Evolutionary conservation across 1,140 invertebrate genomes (phyloP), one percentile per base, ranked within the genome.

Genomic region (Pachyrhynchus sulphureomaculatus): DNA sequence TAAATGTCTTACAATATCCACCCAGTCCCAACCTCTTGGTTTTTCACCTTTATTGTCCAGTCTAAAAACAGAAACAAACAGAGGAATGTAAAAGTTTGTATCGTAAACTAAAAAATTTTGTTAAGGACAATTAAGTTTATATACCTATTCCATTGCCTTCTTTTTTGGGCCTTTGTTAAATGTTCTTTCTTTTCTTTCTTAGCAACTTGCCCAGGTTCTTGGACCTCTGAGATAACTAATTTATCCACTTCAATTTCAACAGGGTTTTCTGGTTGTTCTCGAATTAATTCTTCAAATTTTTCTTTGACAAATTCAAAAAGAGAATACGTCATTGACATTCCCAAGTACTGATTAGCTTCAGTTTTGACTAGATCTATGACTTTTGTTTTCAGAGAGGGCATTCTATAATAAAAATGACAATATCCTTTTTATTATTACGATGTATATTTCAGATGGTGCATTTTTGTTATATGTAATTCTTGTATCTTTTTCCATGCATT

Each of bases 1-100:
- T 32, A 98, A 82, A 80, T 98, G 95, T 79, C 94, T 95, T 21
- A 97, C 86, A 60, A 97, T 86, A 75, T 97, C 95, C 2, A 97
- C 88, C 95, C 95, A 98, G 78, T 97, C 86, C 84, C 88, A 94
- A 2, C 95, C 95, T 21, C 95, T 79, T 0, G 90, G 89, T 64
- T 84, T 86, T 68, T 96, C 92, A 1, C 93, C 93, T 61, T 88
- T 89, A 8, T 82, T 80, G 79, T 95, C 91, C 0, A 88, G 80
- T 62, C 84, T 80, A 42, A 1, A 34, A 49, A 34, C 2, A 29
- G 12, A 29, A 26, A 26, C 24, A 26, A 26, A 26, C 8, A 26
- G 8, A 26, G 3, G 12, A 29, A 29, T 29, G 26, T 29, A n/a
- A n/a, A n/a, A n/a, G n/a, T n/a, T n/a, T n/a, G n/a, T n/a, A n/a